Evolutionary conservation across 2,888 invertebrate genomes (phyloP), one percentile per base, ranked within the genome.

Genomic region (Sesia bembeciformis): DNA sequence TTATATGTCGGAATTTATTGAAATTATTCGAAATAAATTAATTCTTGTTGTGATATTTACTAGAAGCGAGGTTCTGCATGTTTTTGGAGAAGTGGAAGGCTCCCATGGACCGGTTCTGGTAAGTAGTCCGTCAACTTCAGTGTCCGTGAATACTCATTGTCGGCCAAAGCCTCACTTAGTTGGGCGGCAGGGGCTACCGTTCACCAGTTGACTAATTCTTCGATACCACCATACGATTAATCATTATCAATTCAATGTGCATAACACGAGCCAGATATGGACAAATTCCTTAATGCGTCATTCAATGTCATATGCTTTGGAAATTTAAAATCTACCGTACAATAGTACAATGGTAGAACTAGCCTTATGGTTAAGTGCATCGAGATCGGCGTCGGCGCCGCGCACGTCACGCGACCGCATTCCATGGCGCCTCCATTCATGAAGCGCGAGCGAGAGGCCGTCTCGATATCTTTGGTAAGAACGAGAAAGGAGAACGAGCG

Each of bases 361-460:
- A 50, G 75, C 74, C 75, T 76, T 78, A 78, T 74, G 76, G 76
- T 77, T 73, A 82, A 83, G 85, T 88, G 89, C 88, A 90, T 84
- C 84, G 81, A 86, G 87, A 87, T 88, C 86, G 84, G 87, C 79
- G 82, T 76, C 88, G 90, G 90, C 90, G 88, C 84, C 90, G 91
- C 82, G 76, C 86, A 90, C 91, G 90, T 91, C 90, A 91, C 89
- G 85, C 85, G 87, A 84, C 85, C 90, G 90, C 91, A 91, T 91
- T 91, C 91, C 91, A 83, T 70, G 81, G 80, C 82, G 83, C 81
- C 84, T 87, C 79, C 85, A 86, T 87, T 86, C 87, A 87, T 87
- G 81, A 80, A 70, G 81, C 68, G 75, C 63, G 80, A 85, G 80
- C 68, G 80, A 81, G 83, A 84, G 71, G 73, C 67, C 68, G 67